Evolutionary conservation across 1,140 invertebrate genomes (phyloP).

Genomic region (Rhopalosiphum padi): DNA sequence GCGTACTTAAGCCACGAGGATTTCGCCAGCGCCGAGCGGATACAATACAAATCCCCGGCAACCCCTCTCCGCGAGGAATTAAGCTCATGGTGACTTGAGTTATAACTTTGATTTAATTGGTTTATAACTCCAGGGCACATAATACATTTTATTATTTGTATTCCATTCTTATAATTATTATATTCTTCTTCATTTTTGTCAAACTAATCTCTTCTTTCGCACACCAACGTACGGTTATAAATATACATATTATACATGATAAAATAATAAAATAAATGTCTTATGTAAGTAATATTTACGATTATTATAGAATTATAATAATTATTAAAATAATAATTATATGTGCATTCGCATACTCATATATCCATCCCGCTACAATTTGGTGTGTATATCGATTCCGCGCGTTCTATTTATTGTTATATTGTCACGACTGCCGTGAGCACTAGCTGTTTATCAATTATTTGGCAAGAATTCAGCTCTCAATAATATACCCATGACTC

Average conservation of each 20-base stretch:
- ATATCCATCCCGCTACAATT: neutral
- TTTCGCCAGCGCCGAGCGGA: neutral
- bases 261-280: neutral
- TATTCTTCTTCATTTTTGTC: neutral
- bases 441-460: neutral
- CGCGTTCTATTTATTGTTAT: neutral
- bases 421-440: neutral
- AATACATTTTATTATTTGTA: conserved; percentile 33
- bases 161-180: conserved; percentile 2
- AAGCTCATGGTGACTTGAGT: conserved; percentile 36
- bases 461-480: neutral
- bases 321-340: neutral
- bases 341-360: neutral
- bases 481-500: neutral
- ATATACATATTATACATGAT: too few species aligned
- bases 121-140: conserved; percentile 4
- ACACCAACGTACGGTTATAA: neutral
- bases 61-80: neutral
- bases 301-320: neutral
- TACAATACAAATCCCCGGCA: conserved; percentile 12
- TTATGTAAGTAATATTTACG: neutral
- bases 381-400: neutral
- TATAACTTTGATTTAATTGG: conserved; percentile 45
- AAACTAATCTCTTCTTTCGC: neutral
- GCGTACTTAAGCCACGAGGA: neutral